Base-by-base conservation (phyloP, 2,888 invertebrate genomes). In the Melipona bicolor region DNA sequence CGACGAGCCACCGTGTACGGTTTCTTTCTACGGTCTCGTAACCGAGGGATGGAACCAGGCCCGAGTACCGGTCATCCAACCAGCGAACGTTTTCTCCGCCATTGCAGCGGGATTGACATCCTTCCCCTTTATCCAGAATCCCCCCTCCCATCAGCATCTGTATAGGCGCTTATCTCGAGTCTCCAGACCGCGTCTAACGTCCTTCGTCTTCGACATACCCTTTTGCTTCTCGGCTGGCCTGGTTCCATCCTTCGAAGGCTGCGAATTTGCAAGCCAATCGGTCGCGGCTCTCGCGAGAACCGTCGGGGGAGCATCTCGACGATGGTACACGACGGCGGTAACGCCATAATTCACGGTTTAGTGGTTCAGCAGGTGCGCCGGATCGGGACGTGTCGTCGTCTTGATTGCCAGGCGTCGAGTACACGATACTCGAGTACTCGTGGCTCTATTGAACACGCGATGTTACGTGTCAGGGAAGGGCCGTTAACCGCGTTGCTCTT, bases 131-230 rank as follows among this genome's bases (percentile, higher is more conserved):
- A 67, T 76, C 65, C 67, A 52, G 27, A 24, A 59, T 69, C 54
- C 59, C 59, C 61, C 43, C 32, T 5, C 32, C 32, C 32, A 3
- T 1, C 77, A 52, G 61, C 77, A 89, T 84, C 83, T 87, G 84
- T 49, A 81, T 62, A 69, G 81, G 32, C 85, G 85, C 89, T 90
- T 90, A 90, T 90, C 90, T 88, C 84, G 72, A 77, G 76, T 78
- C 87, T 80, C 83, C 90, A 90, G 90, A 74, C 56, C 89, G 50
- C 81, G 72, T 79, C 89, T 85, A 84, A 86, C 83, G 73, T 79
- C 71, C 83, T 65, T 36, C 64, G 32, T n/a, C 64, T 36, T 27
- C n/a, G 61, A 2, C 32, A 2, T 36, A 52, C n/a, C 71, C 43
- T 32, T 59, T 24, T 32, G n/a, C 36, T 61, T n/a, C 13, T 0